Percentiles rank a stretch among this genome's conserved stretches.
phyloP scores from a whole-genome alignment of 2,888 invertebrate genomes.

The Dasypogon diadema region DNA sequence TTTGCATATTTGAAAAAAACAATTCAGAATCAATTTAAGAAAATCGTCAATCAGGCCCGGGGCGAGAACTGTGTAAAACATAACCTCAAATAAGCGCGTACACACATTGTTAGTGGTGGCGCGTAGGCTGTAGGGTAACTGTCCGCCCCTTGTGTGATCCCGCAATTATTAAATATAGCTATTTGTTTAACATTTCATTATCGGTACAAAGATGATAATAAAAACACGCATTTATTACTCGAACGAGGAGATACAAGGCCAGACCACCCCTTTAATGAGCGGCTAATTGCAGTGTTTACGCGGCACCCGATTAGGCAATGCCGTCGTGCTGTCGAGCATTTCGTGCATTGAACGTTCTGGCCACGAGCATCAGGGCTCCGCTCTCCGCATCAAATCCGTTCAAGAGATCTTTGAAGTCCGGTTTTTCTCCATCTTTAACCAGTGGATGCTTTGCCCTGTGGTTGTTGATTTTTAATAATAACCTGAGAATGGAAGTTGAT shows the following conservation, averaged over 20 bases:
- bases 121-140: slow-evolving; percentile 31
- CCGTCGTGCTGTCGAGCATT: slow-evolving; percentile 34
- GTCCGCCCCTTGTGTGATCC: slow-evolving; percentile 40
- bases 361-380: slow-evolving; percentile 11
- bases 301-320: slow-evolving; percentile 57
- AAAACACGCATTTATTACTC: slow-evolving; percentile 48
- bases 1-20: slow-evolving; percentile 27
- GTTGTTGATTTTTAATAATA: slow-evolving; percentile 50
- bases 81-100: slow-evolving; percentile 7
- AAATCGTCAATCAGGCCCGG: slow-evolving; percentile 7
- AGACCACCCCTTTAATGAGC: slow-evolving; percentile 52
- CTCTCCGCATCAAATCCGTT: slow-evolving; percentile 8
- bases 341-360: slow-evolving; percentile 2
- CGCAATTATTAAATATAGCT: slow-evolving; percentile 47
- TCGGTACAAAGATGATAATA: slow-evolving; percentile 44
- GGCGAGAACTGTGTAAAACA: slow-evolving; percentile 16
- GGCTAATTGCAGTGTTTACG: slow-evolving; percentile 53
- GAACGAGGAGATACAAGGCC: slow-evolving; percentile 20
- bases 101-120: slow-evolving; percentile 18
- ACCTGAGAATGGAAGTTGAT: slow-evolving; percentile 54
- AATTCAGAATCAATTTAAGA: slow-evolving; percentile 32
- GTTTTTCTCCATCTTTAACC: background rate
- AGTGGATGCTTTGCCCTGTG: background rate
- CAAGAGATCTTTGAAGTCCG: background rate
- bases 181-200: slow-evolving; percentile 50